Conservation (phyloP, 2,797 vertebrate species). For the Hippoglossus hippoglossus region DNA sequence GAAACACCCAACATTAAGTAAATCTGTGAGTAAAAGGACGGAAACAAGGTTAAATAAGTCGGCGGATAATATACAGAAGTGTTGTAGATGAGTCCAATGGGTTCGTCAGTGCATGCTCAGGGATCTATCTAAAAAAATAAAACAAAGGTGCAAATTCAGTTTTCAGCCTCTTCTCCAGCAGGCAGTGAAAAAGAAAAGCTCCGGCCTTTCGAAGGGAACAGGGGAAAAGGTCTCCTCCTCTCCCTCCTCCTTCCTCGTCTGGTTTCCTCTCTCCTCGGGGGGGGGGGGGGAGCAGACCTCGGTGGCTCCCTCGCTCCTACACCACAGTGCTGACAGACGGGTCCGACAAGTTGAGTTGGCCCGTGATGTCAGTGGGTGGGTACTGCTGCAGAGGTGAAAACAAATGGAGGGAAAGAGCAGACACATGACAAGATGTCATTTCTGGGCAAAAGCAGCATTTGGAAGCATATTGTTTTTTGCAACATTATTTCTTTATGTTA, state of each 20-base stretch:
- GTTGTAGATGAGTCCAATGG: constrained; percentile 48
- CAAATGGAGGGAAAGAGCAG: constrained; percentile 39
- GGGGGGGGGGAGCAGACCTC: constrained; percentile 27
- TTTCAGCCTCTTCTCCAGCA: constrained; percentile 49
- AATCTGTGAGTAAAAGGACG: constrained; percentile 52
- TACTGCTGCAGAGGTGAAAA: constrained; percentile 92
- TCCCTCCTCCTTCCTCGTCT: constrained; percentile 46
- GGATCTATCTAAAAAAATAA: constrained; percentile 26
- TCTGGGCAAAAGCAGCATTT: constrained; percentile 11
- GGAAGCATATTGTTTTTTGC: neutral
- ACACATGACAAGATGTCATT: constrained; percentile 59
- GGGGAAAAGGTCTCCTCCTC: constrained; percentile 35
- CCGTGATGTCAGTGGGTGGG: constrained; percentile 98
- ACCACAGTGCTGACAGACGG: constrained; percentile 99
- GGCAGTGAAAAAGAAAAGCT: constrained; percentile 48
- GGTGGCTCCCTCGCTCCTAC: constrained; percentile 77
- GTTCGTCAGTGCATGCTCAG: constrained; percentile 73
- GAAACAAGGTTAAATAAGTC: constrained; percentile 72
- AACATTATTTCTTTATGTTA: too few relatives aligned
- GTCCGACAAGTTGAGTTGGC: constrained; percentile 99
- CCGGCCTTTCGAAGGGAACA: constrained; percentile 35
- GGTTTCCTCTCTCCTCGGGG: constrained; percentile 68
- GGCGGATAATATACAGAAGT: constrained; percentile 67
- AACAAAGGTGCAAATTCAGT: constrained; percentile 70
- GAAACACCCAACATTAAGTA: constrained; percentile 67